These are phyloP conservation scores for Notarius lentiginosus DNA, from an alignment of 2,113 vertebrate genomes.

Conservation along the genomic window DNA sequence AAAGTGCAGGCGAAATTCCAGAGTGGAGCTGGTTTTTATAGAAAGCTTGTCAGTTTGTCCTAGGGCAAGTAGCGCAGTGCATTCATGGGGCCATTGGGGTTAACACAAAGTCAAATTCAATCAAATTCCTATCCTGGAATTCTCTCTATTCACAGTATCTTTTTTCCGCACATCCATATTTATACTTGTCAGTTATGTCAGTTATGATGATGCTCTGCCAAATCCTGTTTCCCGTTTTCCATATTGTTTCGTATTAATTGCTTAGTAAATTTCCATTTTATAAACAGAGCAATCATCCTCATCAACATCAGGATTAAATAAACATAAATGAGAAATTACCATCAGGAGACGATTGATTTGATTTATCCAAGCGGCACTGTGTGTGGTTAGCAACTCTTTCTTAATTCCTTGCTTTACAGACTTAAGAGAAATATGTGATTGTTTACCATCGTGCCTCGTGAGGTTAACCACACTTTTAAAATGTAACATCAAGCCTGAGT, in stretches of 20 bases:
- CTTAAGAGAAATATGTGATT: not conserved
- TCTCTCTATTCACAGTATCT: not conserved
- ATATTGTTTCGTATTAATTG: not conserved
- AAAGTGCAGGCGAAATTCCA: conserved; percentile 65
- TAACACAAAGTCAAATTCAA: conserved; percentile 44
- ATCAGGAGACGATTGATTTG: not conserved
- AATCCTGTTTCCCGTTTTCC: not conserved
- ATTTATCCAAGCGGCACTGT: not conserved
- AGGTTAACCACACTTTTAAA: not conserved
- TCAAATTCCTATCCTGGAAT: conserved; percentile 8
- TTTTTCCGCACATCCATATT: not conserved
- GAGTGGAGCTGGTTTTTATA: conserved; percentile 51
- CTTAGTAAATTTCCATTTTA: not conserved
- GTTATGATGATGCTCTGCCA: no score
- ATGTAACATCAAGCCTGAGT: not conserved
- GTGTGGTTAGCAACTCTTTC: not conserved
- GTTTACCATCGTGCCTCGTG: not conserved
- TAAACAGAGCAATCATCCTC: not conserved
- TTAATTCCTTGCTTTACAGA: not conserved
- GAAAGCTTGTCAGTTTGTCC: conserved; percentile 46
- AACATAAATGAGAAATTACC: not conserved
- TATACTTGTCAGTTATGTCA: not conserved
- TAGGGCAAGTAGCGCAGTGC: conserved; percentile 46
- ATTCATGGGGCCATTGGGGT: conserved; percentile 34
- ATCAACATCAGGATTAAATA: not conserved